phyloP scores from a whole-genome alignment of 2,888 invertebrate genomes.

The Eupithecia vulgata region DNA sequence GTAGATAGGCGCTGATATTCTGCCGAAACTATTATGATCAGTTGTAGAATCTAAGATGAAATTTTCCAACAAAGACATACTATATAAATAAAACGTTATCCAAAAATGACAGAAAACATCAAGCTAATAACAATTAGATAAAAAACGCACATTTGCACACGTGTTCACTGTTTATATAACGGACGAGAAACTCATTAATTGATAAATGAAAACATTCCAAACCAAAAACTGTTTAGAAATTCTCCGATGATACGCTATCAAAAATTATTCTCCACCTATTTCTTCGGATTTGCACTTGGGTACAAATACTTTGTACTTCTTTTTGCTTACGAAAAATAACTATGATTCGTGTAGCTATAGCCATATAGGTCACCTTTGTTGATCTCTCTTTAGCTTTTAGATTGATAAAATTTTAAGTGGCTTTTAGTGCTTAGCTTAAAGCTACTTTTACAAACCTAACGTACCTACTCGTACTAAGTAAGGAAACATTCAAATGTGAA shows the following conservation, averaged over 20 bases:
- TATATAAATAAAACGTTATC: too few relatives aligned
- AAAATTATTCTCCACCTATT: neutral
- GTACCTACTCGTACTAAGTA: neutral
- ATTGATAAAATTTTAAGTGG: conserved; percentile 1
- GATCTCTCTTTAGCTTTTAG: neutral
- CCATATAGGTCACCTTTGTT: neutral
- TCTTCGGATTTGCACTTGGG: neutral
- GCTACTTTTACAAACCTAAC: neutral
- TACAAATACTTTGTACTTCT: too few relatives aligned
- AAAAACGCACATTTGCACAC: too few relatives aligned
- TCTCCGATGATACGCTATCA: neutral
- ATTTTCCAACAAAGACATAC: neutral
- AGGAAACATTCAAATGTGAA: neutral
- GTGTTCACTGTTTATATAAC: too few relatives aligned
- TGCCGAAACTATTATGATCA: too few relatives aligned
- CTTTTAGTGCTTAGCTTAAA: neutral
- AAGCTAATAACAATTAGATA: too few relatives aligned
- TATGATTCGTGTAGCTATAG: too few relatives aligned
- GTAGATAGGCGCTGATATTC: too few relatives aligned
- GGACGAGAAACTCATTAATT: neutral
- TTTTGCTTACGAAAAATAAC: neutral
- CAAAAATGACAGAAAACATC: too few relatives aligned
- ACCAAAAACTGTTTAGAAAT: neutral
- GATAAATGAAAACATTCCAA: neutral
- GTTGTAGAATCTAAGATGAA: neutral